Evolutionary conservation across 2,797 vertebrate genomes (phyloP).

Genomic region (Danio albolineatus): DNA sequence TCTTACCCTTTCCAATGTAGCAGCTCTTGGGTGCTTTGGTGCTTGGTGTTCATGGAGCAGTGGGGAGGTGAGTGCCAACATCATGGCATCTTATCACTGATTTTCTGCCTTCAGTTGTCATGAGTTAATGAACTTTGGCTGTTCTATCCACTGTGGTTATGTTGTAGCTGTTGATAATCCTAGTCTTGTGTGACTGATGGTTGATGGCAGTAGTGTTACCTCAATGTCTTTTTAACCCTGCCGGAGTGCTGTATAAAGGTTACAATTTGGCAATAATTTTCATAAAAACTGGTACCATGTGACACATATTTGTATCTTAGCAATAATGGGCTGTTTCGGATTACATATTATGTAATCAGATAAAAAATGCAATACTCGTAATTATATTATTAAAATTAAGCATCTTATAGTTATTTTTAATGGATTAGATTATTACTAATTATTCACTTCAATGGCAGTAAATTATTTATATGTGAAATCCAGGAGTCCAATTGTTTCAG

Average conservation of each 20-base stretch:
- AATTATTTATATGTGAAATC: too few relatives aligned
- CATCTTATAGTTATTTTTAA: too few relatives aligned
- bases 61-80: conserved; percentile 77
- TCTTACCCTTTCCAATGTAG: conserved; percentile 61
- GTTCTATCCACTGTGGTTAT: background rate
- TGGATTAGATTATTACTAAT: too few relatives aligned
- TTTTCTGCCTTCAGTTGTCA: background rate
- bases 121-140: background rate
- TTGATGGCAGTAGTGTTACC: background rate
- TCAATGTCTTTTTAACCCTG: background rate
- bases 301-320: background rate
- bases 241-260: background rate
- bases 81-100: background rate
- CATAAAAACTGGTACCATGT: background rate
- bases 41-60: conserved; percentile 77
- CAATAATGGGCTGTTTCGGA: too few relatives aligned
- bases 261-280: background rate
- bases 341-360: too few relatives aligned
- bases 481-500: too few relatives aligned
- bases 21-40: conserved; percentile 76
- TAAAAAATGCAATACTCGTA: too few relatives aligned
- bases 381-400: too few relatives aligned
- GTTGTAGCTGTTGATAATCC: background rate
- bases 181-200: background rate
- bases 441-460: too few relatives aligned